These are phyloP conservation scores for Hycleus phaleratus DNA, from an alignment of 1,140 invertebrate species.

Conservation along the genomic window DNA sequence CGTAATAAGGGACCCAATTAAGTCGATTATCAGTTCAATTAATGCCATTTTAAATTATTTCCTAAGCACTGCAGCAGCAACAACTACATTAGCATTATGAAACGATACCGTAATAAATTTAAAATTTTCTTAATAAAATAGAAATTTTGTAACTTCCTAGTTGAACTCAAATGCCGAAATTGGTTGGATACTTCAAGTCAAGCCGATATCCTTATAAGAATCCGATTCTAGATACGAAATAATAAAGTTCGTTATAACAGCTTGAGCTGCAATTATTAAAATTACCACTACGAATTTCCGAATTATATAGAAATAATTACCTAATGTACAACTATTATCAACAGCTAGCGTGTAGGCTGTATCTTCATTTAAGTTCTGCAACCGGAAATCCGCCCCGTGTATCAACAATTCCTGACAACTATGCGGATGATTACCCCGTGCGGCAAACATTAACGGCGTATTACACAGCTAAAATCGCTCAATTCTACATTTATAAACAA, in stretches of 20 bases:
- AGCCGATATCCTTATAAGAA: too few relatives aligned
- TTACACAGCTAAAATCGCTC: slow-evolving; percentile 62
- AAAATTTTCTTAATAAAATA: too few relatives aligned
- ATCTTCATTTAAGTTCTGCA: slow-evolving; percentile 69
- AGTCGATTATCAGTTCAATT: neutral
- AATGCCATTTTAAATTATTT: slow-evolving; percentile 14
- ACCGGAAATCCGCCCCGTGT: slow-evolving; percentile 68
- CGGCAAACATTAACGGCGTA: slow-evolving; percentile 83
- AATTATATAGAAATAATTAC: slow-evolving; percentile 33
- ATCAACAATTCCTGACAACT: slow-evolving; percentile 74
- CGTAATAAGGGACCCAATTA: neutral
- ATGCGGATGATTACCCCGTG: slow-evolving; percentile 76
- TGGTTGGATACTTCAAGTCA: too few relatives aligned
- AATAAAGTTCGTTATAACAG: slow-evolving; percentile 43
- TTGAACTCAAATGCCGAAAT: too few relatives aligned
- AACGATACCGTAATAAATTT: too few relatives aligned
- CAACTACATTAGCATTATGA: neutral
- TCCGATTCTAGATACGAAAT: slow-evolving; percentile 22
- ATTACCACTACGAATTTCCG: neutral
- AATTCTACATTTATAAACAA: neutral
- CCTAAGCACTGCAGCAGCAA: slow-evolving; percentile 1
- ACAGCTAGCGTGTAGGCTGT: slow-evolving; percentile 76
- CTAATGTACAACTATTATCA: slow-evolving; percentile 54
- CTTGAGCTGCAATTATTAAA: slow-evolving; percentile 46
- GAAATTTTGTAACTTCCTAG: too few relatives aligned